Conservation (phyloP, 2,797 vertebrate species). For the Cryptoblepharus egeriae region DNA sequence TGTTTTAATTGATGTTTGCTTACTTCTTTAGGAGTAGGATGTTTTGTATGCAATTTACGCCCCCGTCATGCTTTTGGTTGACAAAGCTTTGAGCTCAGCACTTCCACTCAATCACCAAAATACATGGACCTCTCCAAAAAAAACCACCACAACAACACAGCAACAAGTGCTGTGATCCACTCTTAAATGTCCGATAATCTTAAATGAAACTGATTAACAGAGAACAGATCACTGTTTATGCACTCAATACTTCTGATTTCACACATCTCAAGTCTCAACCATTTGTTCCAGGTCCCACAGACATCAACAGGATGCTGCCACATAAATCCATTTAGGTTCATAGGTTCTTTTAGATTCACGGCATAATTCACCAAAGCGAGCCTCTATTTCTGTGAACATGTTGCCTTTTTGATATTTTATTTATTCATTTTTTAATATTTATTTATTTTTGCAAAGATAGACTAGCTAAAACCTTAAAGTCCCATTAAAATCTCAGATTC, state of each 20-base stretch:
- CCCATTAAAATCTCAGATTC: no score
- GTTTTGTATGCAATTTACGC: slow-evolving; percentile 35
- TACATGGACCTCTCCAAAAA: neutral
- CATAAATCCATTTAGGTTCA: neutral
- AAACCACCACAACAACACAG: slow-evolving; percentile 42
- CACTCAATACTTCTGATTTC: no score
- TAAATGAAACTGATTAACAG: neutral
- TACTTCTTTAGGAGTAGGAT: slow-evolving; percentile 52
- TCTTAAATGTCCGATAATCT: neutral
- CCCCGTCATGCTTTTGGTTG: slow-evolving; percentile 36
- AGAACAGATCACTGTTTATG: neutral
- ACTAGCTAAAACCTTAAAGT: no score
- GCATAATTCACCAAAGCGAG: no score
- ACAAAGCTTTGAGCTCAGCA: slow-evolving; percentile 48
- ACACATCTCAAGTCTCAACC: neutral
- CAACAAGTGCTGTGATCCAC: slow-evolving; percentile 25
- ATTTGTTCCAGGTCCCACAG: no score
- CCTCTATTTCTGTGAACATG: no score
- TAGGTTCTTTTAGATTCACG: no score
- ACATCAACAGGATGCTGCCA: neutral
- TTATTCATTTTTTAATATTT: no score
- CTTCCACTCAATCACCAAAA: slow-evolving; percentile 22
- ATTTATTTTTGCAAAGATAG: no score
- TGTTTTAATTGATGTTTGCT: slow-evolving; percentile 54
- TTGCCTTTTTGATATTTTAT: no score